A percentile compares a stretch with the other conserved stretches of the same genome.
phyloP scores from a whole-genome alignment of 2,888 invertebrate species.

The Harmothoe impar region DNA sequence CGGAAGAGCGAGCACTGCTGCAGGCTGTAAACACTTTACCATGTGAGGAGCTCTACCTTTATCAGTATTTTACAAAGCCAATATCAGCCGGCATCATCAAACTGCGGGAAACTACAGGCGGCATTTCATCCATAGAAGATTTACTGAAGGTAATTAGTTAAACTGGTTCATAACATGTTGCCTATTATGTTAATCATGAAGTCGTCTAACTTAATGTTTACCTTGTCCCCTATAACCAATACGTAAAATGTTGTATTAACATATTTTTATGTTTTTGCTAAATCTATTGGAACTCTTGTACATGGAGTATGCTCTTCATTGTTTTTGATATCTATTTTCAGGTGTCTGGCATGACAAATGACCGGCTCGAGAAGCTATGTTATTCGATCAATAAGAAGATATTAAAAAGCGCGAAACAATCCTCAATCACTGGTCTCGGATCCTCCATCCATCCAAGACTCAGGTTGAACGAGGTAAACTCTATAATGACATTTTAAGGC shows the following conservation, averaged over 20 bases:
- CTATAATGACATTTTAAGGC: no score
- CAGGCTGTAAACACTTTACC: not conserved
- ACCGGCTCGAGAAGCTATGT: not conserved
- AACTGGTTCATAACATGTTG: not conserved
- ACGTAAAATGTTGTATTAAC: no score
- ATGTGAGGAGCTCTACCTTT: not conserved
- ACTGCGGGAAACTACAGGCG: not conserved
- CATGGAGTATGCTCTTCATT: no score
- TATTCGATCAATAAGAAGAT: not conserved
- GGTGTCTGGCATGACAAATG: conserved; percentile 14
- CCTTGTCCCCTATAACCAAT: no score
- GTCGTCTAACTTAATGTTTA: not conserved
- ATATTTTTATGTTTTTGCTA: not conserved
- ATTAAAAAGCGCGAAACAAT: not conserved
- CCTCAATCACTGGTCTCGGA: not conserved
- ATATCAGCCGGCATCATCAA: not conserved
- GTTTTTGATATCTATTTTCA: no score
- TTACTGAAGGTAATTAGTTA: not conserved
- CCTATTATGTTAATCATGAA: not conserved
- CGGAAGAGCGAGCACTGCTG: not conserved
- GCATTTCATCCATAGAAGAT: not conserved
- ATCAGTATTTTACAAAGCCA: conserved; percentile 1
- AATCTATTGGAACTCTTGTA: no score
- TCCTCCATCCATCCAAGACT: conserved; percentile 5
- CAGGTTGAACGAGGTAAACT: not conserved